Evolutionary conservation across 2,888 invertebrate species (phyloP), one percentile per base, ranked within the genome.

Genomic region (Phasia obesa): DNA sequence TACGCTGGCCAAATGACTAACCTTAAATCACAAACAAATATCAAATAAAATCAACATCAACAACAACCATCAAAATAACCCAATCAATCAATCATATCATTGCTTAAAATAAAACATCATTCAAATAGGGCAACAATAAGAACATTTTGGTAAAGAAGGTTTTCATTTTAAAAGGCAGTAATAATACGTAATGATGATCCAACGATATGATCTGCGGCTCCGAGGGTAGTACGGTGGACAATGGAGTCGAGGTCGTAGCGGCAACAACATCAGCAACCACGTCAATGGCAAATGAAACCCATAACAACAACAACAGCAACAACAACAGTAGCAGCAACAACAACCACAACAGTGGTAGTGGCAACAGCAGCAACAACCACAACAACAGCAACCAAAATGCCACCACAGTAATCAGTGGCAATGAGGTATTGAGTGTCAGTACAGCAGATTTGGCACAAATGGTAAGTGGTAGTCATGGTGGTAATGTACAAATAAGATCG

Each of bases 141-240:
- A 91, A 91, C 88, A 91, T 91, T 89, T 90, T 91, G 91, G 91
- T 91, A 89, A 91, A 91, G 90, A 91, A 91, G 88, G 91, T 91
- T 90, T 91, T 91, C 91, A 91, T 91, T 90, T 90, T 91, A 87
- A 91, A 91, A 90, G 91, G 91, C 87, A 89, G 91, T 89, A 91
- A 91, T 89, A 90, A 91, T 91, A 90, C 91, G 91, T 90, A 91
- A 91, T 90, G 92, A 91, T 91, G 91, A 91, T 89, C 90, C 90
- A 90, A 90, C 89, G 90, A 89, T 89, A 89, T 89, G 89, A 89
- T 89, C 89, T 88, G 89, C 89, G 89, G 89, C 87, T 88, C 87
- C 88, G 90, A 73, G 53, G 83, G 82, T 67, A 65, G 85, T 74
- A 80, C 67, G 57, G 78, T 76, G 60, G 84, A 71, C 59, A 77